Evolutionary conservation across 1,140 invertebrate species (phyloP), one percentile per base, ranked within the genome.

Genomic region (Drosophila rufa): DNA sequence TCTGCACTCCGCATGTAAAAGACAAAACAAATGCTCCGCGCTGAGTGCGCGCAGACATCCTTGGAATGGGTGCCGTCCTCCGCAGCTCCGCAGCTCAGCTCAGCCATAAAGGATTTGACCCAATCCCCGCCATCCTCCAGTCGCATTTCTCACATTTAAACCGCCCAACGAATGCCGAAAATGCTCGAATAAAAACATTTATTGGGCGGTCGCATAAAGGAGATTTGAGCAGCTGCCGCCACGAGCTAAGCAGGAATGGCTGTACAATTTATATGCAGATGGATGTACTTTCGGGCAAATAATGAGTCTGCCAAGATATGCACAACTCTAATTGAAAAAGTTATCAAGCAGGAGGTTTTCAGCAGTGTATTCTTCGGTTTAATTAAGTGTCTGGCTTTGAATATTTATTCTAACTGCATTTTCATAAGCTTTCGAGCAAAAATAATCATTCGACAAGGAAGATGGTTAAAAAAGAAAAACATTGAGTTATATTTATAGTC

Each of bases 151-250:
- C 74, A 69, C 67, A 42, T 60, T 66, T 66, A 64, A 60, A 59
- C 43, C 40, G 50, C 47, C 50, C 51, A 42, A 25, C 43, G n/a
- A 43, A 11, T 68, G 33, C 64, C 36, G 53, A 68, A 68, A 64
- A 84, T 80, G 76, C 82, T 75, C 47, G 38, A 61, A 70, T 57
- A 78, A 69, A 86, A 86, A 77, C 77, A 67, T 79, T 89, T 87
- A 84, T 79, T 79, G 68, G 30, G 45, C 51, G 65, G 53, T 67
- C 61, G 56, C 58, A 74, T 75, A 75, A 65, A 55, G 22, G 19
- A 70, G 58, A 71, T 82, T 71, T 76, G 70, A 73, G 46, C 55
- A 59, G 59, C 47, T 76, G 55, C 59, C 43, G 14, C 53, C 19
- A 40, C 1, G 51, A 56, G 42, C 48, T 40, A 47, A 77, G 50